Evolutionary conservation across 2,888 invertebrate species (phyloP), one percentile per base, ranked within the genome.

Genomic region (Argyra leucocephala): DNA sequence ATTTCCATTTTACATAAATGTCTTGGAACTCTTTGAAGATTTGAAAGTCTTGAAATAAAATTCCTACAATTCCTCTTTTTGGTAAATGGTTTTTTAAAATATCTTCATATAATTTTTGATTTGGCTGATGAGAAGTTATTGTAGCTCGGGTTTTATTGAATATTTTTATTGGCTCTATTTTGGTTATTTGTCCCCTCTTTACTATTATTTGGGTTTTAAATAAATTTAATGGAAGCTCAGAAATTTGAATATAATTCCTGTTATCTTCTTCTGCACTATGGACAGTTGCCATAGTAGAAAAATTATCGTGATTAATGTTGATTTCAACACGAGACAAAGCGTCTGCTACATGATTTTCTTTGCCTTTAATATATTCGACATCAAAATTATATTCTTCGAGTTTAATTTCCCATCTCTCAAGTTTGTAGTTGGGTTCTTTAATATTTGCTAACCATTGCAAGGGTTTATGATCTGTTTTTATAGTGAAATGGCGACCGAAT

Each of bases 261-360:
- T 61, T 63, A 22, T 61, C 63, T 64, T 36, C 37, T 65, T 62
- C 65, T 69, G 62, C 10, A 63, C 64, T 59, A 31, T 26, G 26
- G 4, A 26, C 9, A 26, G 4, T 26, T 6, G 26, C 26, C 37
- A 37, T 15, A 10, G 37, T 37, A 15, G 37, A 15, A 3, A 37
- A 9, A 12, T 37, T 15, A 37, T 37, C 15, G 7, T 37, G 7
- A 15, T 15, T 37, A 9, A 15, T 15, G 12, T 37, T 37, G 12
- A 37, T 37, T 37, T 37, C 37, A 12, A 37, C 15, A 9, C 37
- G 10, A 2, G 12, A 15, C 7, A 37, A 12, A 10, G 63, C 66
- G 21, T 66, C 67, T 21, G 66, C 67, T 2, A 66, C 66, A 22
- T 62, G 15, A 64, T 68, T 69, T 12, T 37, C 12, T 37, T 37